Conservation (phyloP, 2,113 vertebrate species). For the Carassius auratus region DNA sequence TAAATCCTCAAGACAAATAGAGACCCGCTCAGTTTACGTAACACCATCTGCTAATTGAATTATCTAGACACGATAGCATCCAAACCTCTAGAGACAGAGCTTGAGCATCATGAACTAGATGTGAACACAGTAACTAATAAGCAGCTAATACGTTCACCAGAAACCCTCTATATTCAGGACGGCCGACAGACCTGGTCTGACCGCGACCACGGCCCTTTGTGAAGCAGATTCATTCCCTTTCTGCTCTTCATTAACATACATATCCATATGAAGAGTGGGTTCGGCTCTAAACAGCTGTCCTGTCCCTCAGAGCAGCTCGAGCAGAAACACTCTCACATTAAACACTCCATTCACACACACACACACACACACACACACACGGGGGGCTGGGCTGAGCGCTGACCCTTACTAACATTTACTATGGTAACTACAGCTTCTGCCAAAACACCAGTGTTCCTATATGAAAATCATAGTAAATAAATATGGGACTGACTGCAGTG, state of each 20-base stretch:
- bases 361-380: background rate
- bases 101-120: background rate
- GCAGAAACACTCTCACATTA: constrained; percentile 43
- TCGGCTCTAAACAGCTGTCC: constrained; percentile 56
- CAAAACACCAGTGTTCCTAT: too few relatives aligned
- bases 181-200: background rate
- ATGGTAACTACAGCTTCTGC: background rate
- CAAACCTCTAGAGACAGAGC: background rate
- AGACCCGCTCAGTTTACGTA: background rate
- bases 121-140: background rate
- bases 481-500: too few relatives aligned
- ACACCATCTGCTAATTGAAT: constrained; percentile 39
- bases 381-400: constrained; percentile 45
- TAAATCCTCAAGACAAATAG: background rate
- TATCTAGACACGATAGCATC: background rate
- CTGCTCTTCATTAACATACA: constrained; percentile 58
- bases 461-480: too few relatives aligned
- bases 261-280: constrained; percentile 63
- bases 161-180: background rate
- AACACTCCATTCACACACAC: constrained; percentile 40
- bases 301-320: constrained; percentile 52
- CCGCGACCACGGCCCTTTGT: constrained; percentile 46
- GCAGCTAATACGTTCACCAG: background rate
- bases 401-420: constrained; percentile 37
- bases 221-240: constrained; percentile 44